phyloP scores from a whole-genome alignment of 2,888 invertebrate species.

The Chymomyza amoena region DNA sequence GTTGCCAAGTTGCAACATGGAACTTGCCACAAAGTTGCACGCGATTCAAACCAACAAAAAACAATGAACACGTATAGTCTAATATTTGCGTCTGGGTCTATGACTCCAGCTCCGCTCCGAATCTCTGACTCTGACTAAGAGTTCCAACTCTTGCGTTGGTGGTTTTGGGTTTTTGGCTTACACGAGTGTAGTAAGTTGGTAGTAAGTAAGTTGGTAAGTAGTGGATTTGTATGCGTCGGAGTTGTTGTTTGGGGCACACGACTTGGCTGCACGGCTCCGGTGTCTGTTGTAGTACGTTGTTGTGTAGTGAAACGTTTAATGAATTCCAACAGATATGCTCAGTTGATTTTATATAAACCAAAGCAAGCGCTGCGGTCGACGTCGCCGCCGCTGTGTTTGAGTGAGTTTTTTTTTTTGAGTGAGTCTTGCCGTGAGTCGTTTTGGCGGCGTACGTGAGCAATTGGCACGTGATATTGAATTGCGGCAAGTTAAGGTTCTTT shows the following conservation, averaged over 20 bases:
- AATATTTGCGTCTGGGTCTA: too few relatives aligned
- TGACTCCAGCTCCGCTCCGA: neutral
- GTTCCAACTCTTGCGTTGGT: neutral
- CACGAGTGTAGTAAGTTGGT: conserved; percentile 44
- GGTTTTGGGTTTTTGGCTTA: conserved; percentile 43
- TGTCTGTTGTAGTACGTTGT: conserved; percentile 49
- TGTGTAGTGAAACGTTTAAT: conserved; percentile 75
- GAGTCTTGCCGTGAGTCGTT: neutral
- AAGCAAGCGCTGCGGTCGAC: conserved; percentile 31
- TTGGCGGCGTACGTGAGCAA: conserved; percentile 47
- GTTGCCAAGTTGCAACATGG: too few relatives aligned
- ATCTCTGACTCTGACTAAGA: neutral
- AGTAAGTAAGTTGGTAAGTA: neutral
- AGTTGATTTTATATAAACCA: conserved; percentile 76
- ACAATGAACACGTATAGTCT: neutral
- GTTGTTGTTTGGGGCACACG: neutral
- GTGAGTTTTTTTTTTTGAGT: conserved; percentile 40
- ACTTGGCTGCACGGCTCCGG: conserved; percentile 23
- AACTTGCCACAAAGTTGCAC: neutral
- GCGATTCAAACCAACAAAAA: neutral
- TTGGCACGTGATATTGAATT: conserved; percentile 42
- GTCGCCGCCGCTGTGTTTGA: conserved; percentile 27
- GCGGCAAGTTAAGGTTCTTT: neutral
- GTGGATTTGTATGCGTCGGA: conserved; percentile 23
- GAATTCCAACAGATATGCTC: conserved; percentile 74